A percentile compares a stretch with the other conserved stretches of the same genome.
phyloP scores from a whole-genome alignment of 2,888 invertebrate genomes.

The Barypeithes pellucidus region DNA sequence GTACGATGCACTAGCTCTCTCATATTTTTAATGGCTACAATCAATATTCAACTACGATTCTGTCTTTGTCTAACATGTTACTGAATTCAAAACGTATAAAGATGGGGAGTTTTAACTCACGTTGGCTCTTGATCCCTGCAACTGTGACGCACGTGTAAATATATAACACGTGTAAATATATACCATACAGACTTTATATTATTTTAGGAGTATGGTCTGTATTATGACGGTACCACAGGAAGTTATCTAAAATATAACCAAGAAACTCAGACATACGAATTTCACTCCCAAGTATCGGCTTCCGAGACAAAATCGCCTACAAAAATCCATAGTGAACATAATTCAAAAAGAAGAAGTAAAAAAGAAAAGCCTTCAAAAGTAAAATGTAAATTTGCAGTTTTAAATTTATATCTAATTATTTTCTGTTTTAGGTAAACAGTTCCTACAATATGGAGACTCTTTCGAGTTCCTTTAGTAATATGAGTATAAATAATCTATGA shows the following conservation, averaged over 20 bases:
- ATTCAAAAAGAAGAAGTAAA: conserved; percentile 54
- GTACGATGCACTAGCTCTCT: too few species aligned
- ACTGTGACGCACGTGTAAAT: too few species aligned
- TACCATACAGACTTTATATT: not conserved
- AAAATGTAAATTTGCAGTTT: conserved; percentile 42
- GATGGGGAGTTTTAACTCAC: too few species aligned
- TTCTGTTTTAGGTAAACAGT: conserved; percentile 68
- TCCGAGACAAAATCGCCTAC: conserved; percentile 43
- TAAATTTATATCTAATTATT: conserved; percentile 25
- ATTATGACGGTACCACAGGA: conserved; percentile 90
- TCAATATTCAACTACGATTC: too few species aligned
- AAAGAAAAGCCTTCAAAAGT: conserved; percentile 58
- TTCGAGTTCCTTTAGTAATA: conserved; percentile 67
- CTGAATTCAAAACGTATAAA: too few species aligned
- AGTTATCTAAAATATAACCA: conserved; percentile 89
- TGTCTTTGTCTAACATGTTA: too few species aligned
- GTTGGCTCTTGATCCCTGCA: too few species aligned
- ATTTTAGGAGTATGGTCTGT: conserved; percentile 85
- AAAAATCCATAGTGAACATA: conserved; percentile 54
- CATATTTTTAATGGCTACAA: too few species aligned
- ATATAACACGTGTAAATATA: too few species aligned
- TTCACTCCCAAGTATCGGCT: conserved; percentile 83
- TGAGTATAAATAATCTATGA: conserved; percentile 73
- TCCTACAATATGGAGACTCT: conserved; percentile 68
- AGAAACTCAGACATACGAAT: conserved; percentile 82